Evolutionary conservation across 2,888 invertebrate species (phyloP), one percentile per base, ranked within the genome.

Genomic region (Suillia variegata): DNA sequence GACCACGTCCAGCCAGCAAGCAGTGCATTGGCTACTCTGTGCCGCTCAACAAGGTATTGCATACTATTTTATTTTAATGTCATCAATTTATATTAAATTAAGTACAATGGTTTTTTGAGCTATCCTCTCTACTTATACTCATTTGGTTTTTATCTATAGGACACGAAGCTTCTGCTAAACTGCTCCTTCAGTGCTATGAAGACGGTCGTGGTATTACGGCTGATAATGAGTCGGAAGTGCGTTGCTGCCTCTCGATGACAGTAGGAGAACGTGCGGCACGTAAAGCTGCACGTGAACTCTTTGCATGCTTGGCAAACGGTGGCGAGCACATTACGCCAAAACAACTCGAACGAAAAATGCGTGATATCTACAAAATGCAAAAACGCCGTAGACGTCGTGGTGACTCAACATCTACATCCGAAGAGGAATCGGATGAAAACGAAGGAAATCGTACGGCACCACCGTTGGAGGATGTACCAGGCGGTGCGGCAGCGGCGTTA

Each of bases 21-120:
- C 94, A 0, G 87, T 96, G 53, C 90, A 93, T 73, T 96, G 96
- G 96, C 82, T 96, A 51, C 89, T 94, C n/a, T 91, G 92, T 82
- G 95, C 96, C 2, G 94, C 96, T 0, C 92, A 94, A 73, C 94
- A 96, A 80, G n/a, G n/a, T n/a, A n/a, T n/a, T n/a, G n/a, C n/a
- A n/a, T n/a, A n/a, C n/a, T n/a, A n/a, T n/a, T n/a, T n/a, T n/a
- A n/a, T n/a, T n/a, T n/a, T n/a, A n/a, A n/a, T n/a, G n/a, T n/a
- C n/a, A n/a, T n/a, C n/a, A n/a, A n/a, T n/a, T n/a, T n/a, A n/a
- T n/a, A n/a, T n/a, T n/a, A n/a, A n/a, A n/a, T n/a, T n/a, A n/a
- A n/a, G n/a, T n/a, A n/a, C n/a, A n/a, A n/a, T n/a, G n/a, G n/a
- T n/a, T n/a, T n/a, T n/a, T n/a, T n/a, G n/a, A n/a, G n/a, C n/a